phyloP scores from a whole-genome alignment of 2,113 vertebrate species.

The Megaptera novaeangliae region DNA sequence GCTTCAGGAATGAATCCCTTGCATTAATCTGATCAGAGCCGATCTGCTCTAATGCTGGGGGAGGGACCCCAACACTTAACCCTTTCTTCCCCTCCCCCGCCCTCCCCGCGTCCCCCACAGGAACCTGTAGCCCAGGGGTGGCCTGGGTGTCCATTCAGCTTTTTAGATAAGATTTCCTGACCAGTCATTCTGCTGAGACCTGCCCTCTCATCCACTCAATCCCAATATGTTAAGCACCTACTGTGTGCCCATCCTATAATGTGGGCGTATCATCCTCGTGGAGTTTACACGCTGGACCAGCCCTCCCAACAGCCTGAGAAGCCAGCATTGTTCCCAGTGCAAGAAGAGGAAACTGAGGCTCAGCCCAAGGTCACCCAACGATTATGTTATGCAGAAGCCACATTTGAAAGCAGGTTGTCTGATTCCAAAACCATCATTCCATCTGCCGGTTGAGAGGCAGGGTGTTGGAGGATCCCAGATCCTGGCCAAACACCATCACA shows the following conservation, averaged over 20 bases:
- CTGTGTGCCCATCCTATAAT: neutral
- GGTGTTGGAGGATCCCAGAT: neutral
- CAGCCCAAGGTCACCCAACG: neutral
- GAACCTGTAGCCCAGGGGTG: neutral
- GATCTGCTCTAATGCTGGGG: neutral
- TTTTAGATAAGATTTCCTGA: neutral
- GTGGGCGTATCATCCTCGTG: accelerated
- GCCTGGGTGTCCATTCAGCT: neutral
- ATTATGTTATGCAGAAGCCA: neutral
- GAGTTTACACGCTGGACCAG: neutral
- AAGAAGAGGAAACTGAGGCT: neutral
- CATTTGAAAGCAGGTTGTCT: neutral
- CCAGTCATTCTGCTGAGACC: neutral
- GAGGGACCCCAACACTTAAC: neutral
- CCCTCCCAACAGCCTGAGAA: neutral
- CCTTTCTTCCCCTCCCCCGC: neutral
- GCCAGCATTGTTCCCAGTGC: neutral
- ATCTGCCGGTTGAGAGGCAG: neutral
- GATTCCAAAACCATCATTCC: neutral
- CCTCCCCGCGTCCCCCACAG: neutral
- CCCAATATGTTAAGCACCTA: neutral
- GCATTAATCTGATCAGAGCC: neutral
- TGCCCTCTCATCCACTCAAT: accelerated
- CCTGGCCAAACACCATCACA: neutral
- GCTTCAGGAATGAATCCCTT: neutral